Conservation (phyloP, 2,888 invertebrate species). For the Dioctria rufipes region DNA sequence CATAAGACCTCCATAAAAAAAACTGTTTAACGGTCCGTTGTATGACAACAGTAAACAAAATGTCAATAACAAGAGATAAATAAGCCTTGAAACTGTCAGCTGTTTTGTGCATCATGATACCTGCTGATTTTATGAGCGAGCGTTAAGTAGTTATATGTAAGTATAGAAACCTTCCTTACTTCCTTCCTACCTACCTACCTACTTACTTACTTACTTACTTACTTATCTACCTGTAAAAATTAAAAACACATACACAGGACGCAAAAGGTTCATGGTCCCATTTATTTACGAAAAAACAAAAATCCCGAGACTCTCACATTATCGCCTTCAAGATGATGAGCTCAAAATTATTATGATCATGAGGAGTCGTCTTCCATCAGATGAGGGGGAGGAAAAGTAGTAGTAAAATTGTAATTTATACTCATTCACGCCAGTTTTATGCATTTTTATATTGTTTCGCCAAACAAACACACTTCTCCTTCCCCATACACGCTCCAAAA, state of each 20-base stretch:
- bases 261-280: constrained; percentile 28
- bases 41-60: constrained; percentile 56
- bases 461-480: constrained; percentile 29
- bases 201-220: too few relatives aligned
- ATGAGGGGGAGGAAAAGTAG: constrained; percentile 29
- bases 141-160: constrained; percentile 24
- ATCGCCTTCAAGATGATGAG: neutral
- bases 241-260: too few relatives aligned
- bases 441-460: constrained; percentile 17
- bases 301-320: neutral
- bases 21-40: constrained; percentile 46
- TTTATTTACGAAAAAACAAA: neutral
- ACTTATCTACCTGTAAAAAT: too few relatives aligned
- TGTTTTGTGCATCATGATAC: constrained; percentile 17
- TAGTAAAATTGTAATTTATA: constrained; percentile 44
- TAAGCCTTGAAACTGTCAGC: constrained; percentile 40
- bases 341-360: neutral
- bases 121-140: constrained; percentile 34
- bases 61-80: constrained; percentile 54
- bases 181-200: too few relatives aligned
- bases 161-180: neutral
- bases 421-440: constrained; percentile 38
- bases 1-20: constrained; percentile 50
- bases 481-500: too few relatives aligned
- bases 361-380: neutral